These are phyloP conservation scores for Drosophila falleni DNA, from an alignment of 2,888 invertebrate genomes.

Conservation along the genomic window DNA sequence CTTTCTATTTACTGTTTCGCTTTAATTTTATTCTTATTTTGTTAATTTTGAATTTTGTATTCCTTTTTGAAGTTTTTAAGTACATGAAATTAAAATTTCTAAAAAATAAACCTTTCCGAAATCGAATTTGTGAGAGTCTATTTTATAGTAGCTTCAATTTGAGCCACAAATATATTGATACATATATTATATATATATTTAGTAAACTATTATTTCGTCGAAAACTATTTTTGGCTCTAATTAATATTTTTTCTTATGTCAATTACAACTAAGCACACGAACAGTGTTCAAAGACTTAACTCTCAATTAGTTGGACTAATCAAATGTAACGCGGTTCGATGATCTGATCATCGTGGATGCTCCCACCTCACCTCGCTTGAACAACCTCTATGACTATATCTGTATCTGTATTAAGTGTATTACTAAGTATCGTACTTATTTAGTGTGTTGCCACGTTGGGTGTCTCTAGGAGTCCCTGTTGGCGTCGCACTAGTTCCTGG, in stretches of 20 bases:
- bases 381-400: constrained; percentile 29
- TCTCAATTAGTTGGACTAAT: constrained; percentile 75
- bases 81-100: too few species aligned
- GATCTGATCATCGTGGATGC: constrained; percentile 65
- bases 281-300: constrained; percentile 75
- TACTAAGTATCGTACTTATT: constrained; percentile 10
- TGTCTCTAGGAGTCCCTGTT: constrained; percentile 72
- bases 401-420: constrained; percentile 33
- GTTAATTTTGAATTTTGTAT: too few species aligned
- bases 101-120: neutral
- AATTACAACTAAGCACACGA: constrained; percentile 73
- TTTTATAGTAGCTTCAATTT: neutral
- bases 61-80: too few species aligned
- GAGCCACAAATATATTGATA: neutral
- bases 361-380: constrained; percentile 1
- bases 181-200: too few species aligned
- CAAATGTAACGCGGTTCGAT: constrained; percentile 53
- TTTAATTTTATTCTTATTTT: too few species aligned
- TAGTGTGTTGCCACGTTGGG: constrained; percentile 45
- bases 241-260: constrained; percentile 28
- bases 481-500: constrained; percentile 73
- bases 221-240: constrained; percentile 10
- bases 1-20: too few species aligned
- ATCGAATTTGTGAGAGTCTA: neutral
- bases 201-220: neutral